Conservation (phyloP, 2,888 invertebrate genomes). For the Trichogramma dendrolimi region DNA sequence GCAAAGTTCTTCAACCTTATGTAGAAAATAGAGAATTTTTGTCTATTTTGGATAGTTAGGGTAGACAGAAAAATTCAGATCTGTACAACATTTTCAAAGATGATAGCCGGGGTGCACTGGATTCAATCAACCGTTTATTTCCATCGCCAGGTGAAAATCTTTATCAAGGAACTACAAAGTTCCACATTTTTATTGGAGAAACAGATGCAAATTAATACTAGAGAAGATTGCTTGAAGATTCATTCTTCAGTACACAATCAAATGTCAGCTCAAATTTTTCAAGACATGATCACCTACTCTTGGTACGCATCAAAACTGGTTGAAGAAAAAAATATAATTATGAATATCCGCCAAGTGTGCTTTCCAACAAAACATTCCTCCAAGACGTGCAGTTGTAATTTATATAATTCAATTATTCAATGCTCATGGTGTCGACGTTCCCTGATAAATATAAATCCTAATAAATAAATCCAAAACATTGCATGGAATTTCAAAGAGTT, state of each 20-base stretch:
- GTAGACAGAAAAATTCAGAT: constrained; percentile 2
- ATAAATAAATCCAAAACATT: too few species aligned
- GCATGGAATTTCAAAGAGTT: too few species aligned
- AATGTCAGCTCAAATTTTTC: constrained; percentile 8
- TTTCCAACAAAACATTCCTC: too few species aligned
- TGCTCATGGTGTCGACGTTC: too few species aligned
- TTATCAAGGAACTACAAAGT: constrained; percentile 15
- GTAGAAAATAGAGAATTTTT: constrained; percentile 6
- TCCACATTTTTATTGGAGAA: constrained; percentile 1
- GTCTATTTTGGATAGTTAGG: constrained; percentile 11
- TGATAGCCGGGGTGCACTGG: constrained; percentile 3
- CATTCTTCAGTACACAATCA: constrained; percentile 7
- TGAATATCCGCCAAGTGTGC: too few species aligned
- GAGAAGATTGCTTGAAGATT: constrained; percentile 10
- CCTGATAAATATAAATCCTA: too few species aligned
- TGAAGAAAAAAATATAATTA: neutral
- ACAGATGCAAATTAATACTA: constrained; percentile 1
- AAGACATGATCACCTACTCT: too few species aligned
- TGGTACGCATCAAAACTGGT: constrained; percentile 8
- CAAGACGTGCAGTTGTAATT: too few species aligned
- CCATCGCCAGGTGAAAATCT: constrained; percentile 15
- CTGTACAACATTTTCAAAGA: constrained; percentile 1
- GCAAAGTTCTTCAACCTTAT: neutral
- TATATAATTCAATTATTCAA: too few species aligned
- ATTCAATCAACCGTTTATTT: constrained; percentile 13